phyloP scores from a whole-genome alignment of 2,797 vertebrate species.

The Emydoidea blandingii region DNA sequence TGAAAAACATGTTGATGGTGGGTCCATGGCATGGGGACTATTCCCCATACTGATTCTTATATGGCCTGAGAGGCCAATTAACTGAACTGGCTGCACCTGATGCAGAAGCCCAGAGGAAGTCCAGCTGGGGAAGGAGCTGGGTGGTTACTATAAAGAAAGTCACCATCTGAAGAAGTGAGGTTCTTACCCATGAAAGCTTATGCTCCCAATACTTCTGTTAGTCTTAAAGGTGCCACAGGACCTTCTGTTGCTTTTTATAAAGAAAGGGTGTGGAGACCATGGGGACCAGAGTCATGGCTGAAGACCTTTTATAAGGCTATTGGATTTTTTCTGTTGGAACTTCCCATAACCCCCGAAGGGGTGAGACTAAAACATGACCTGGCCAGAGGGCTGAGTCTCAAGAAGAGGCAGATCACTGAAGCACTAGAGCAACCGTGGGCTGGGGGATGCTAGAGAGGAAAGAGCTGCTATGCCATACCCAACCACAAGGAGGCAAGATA shows the following conservation, averaged over 20 bases:
- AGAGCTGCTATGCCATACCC: not conserved
- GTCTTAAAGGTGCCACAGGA: too few relatives aligned
- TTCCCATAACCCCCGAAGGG: not conserved
- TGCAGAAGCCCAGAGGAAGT: too few relatives aligned
- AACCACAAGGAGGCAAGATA: not conserved
- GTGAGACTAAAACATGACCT: not conserved
- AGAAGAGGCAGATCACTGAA: not conserved
- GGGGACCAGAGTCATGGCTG: not conserved
- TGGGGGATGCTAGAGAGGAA: not conserved
- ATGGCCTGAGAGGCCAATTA: too few relatives aligned
- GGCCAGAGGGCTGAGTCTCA: not conserved
- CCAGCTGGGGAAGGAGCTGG: too few relatives aligned
- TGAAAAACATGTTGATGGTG: rapidly evolving
- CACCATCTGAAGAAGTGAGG: too few relatives aligned
- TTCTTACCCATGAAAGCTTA: too few relatives aligned
- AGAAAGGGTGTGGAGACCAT: not conserved
- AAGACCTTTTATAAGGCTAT: not conserved
- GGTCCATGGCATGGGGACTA: not conserved
- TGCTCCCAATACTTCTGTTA: too few relatives aligned
- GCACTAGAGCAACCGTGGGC: not conserved
- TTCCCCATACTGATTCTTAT: too few relatives aligned
- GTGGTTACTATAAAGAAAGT: too few relatives aligned
- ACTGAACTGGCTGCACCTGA: too few relatives aligned
- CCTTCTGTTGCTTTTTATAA: too few relatives aligned
- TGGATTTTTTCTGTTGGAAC: not conserved